Conservation (phyloP, 2,888 invertebrate genomes). For the Acanthosoma haemorrhoidale region DNA sequence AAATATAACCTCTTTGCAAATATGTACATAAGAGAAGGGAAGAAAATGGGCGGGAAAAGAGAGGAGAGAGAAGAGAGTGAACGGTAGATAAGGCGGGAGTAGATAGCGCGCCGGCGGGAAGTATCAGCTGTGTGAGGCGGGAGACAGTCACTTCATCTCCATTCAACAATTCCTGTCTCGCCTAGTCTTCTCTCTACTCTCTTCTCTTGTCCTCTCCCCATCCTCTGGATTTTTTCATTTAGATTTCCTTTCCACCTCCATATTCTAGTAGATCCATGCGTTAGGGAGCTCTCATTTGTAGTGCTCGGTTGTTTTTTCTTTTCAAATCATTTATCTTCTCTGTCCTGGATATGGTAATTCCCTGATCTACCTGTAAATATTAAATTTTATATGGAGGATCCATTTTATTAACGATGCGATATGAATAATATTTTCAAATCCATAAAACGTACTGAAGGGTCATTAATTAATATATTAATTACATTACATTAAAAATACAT, state of each 20-base stretch:
- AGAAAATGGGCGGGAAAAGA: slow-evolving; percentile 6
- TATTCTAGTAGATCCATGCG: no score
- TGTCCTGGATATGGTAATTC: no score
- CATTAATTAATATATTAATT: no score
- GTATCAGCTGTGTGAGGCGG: background rate
- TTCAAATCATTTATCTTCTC: no score
- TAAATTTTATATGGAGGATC: no score
- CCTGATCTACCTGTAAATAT: no score
- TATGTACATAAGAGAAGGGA: slow-evolving; percentile 5
- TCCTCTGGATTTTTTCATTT: background rate
- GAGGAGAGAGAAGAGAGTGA: background rate
- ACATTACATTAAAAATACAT: no score
- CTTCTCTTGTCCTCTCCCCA: background rate
- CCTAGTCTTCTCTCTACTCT: background rate
- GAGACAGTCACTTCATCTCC: background rate
- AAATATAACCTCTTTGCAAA: slow-evolving; percentile 6
- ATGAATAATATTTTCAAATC: no score
- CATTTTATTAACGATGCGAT: no score
- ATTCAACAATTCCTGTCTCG: background rate
- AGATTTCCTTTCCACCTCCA: background rate
- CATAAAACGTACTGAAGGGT: no score
- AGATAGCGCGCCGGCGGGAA: slow-evolving; percentile 11
- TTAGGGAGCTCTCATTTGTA: no score
- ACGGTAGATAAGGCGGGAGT: background rate
- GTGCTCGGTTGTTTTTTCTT: no score